phyloP scores from a whole-genome alignment of 2,797 vertebrate genomes.

The Capromys pilorides region DNA sequence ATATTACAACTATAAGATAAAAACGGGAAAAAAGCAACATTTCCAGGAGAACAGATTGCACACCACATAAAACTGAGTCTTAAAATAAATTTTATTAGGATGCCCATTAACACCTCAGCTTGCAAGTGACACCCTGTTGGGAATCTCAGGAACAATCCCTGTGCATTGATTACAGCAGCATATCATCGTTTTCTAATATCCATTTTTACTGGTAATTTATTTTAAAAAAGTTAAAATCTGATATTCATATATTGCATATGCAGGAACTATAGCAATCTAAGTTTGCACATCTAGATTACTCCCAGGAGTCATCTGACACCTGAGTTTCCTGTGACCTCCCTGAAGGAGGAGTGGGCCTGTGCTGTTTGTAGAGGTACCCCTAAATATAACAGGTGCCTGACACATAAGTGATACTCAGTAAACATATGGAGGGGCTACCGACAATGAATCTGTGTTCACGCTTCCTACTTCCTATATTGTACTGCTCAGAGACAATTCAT shows the following conservation, averaged over 20 bases:
- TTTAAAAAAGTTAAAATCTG: slow-evolving; percentile 19
- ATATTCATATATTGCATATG: neutral
- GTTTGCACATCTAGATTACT: neutral
- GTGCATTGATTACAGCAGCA: neutral
- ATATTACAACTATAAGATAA: neutral
- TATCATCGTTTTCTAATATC: neutral
- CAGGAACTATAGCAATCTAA: neutral
- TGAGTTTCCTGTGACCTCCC: neutral
- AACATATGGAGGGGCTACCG: neutral
- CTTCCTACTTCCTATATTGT: neutral
- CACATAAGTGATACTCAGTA: neutral
- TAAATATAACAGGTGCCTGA: neutral
- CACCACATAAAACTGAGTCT: slow-evolving; percentile 12
- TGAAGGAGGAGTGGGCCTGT: neutral
- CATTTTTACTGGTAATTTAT: neutral
- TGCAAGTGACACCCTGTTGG: neutral
- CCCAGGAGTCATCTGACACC: neutral
- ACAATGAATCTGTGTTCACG: neutral
- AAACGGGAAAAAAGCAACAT: neutral
- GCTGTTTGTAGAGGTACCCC: neutral
- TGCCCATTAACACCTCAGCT: slow-evolving; percentile 53
- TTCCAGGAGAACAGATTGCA: slow-evolving; percentile 50
- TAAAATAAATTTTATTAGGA: slow-evolving; percentile 60
- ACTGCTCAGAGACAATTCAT: neutral
- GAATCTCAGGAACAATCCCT: neutral